Conservation (phyloP, 2,797 vertebrate genomes). For the Rachycentron canadum region DNA sequence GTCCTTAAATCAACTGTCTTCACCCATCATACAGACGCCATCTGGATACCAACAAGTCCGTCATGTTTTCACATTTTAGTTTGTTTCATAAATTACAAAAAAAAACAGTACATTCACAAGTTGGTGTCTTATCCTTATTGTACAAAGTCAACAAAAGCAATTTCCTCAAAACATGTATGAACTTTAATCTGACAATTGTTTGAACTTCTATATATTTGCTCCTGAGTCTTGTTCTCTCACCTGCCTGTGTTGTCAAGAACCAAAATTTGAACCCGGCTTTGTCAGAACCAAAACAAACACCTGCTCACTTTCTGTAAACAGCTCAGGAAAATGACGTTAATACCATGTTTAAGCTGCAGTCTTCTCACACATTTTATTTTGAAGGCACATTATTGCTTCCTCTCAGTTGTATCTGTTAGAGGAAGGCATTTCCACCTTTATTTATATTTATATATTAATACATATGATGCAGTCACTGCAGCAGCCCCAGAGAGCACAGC, state of each 20-base stretch:
- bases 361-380: not conserved
- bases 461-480: too few relatives aligned
- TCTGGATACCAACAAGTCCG: not conserved
- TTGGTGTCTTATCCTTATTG: too few relatives aligned
- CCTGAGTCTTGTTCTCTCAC: too few relatives aligned
- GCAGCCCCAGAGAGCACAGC: too few relatives aligned
- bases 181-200: not conserved
- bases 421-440: too few relatives aligned
- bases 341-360: not conserved
- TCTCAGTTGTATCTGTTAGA: not conserved
- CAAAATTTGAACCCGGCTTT: too few relatives aligned
- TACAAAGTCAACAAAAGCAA: not conserved
- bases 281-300: too few relatives aligned
- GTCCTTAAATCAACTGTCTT: conserved; percentile 21
- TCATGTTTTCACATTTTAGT: not conserved
- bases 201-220: too few relatives aligned
- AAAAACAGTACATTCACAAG: too few relatives aligned
- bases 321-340: not conserved
- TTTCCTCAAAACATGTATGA: not conserved
- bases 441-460: too few relatives aligned
- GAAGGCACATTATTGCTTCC: not conserved
- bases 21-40: not conserved
- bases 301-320: not conserved
- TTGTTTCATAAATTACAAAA: not conserved
- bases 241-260: too few relatives aligned